phyloP scores from a whole-genome alignment of 2,888 invertebrate species.

The Norana najaformis region DNA sequence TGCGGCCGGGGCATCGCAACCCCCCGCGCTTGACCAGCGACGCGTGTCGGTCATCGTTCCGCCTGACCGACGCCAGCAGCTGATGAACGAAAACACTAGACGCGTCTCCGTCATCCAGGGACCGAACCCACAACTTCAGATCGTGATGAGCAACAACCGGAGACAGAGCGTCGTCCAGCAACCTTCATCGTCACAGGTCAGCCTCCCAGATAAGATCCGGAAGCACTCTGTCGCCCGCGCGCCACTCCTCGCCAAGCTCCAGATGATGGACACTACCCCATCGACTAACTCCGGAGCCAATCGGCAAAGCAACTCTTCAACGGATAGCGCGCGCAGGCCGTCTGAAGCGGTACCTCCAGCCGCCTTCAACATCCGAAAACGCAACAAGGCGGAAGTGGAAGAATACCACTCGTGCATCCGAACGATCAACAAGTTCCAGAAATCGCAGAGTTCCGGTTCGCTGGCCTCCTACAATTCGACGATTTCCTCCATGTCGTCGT shows the following conservation, averaged over 20 bases:
- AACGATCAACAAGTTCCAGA: background rate
- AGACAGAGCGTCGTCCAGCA: conserved; percentile 23
- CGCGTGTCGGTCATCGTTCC: background rate
- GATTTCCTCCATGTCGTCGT: background rate
- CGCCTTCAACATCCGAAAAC: background rate
- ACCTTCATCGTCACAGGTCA: background rate
- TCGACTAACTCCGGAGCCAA: background rate
- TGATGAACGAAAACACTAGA: conserved; percentile 20
- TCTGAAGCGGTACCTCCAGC: background rate
- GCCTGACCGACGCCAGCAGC: background rate
- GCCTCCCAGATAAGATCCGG: background rate
- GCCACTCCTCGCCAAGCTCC: conserved; percentile 15
- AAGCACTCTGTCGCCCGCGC: background rate
- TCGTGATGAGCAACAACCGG: background rate
- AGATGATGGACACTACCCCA: background rate
- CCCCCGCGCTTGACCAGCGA: background rate
- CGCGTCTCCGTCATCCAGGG: background rate
- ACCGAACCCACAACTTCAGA: background rate
- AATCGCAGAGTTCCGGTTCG: conserved; percentile 16
- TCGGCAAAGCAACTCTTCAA: background rate
- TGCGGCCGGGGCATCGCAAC: background rate
- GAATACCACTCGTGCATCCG: conserved; percentile 20
- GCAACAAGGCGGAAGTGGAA: conserved; percentile 14
- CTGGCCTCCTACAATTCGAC: background rate
- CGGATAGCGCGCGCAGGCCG: background rate